These are phyloP conservation scores for Leuciscus idus DNA, from an alignment of 2,113 vertebrate genomes.

Conservation along the genomic window DNA sequence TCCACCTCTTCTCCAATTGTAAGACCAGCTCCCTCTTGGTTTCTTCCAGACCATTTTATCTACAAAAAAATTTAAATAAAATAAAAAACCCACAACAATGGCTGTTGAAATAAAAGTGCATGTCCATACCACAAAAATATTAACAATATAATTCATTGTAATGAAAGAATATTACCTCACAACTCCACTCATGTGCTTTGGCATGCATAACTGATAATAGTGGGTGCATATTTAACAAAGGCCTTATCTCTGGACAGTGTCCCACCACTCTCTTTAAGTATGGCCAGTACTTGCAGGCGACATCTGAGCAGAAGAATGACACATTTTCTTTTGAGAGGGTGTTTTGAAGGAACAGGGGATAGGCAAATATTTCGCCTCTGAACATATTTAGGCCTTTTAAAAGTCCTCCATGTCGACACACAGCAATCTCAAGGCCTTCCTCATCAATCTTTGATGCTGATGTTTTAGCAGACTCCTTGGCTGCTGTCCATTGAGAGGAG, in stretches of 20 bases:
- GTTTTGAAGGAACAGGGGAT: neutral
- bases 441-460: neutral
- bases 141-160: neutral
- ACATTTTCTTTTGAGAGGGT: neutral
- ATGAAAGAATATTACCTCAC: neutral
- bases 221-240: neutral
- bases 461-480: neutral
- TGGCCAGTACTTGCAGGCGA: conserved; percentile 5
- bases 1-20: neutral
- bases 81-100: neutral
- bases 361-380: neutral
- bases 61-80: neutral
- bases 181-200: conserved; percentile 7
- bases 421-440: conserved; percentile 9
- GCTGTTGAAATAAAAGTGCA: neutral
- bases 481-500: conserved; percentile 7
- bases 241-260: neutral
- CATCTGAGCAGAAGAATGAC: too few relatives aligned
- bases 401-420: neutral
- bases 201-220: conserved; percentile 9
- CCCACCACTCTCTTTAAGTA: neutral
- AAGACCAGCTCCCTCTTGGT: conserved; percentile 3
- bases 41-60: conserved; percentile 1
- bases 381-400: conserved; percentile 6
- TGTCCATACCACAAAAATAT: neutral